Percentiles rank a stretch among this genome's conserved stretches.
phyloP scores from a whole-genome alignment of 2,888 invertebrate species.

The Crematogaster levior region DNA sequence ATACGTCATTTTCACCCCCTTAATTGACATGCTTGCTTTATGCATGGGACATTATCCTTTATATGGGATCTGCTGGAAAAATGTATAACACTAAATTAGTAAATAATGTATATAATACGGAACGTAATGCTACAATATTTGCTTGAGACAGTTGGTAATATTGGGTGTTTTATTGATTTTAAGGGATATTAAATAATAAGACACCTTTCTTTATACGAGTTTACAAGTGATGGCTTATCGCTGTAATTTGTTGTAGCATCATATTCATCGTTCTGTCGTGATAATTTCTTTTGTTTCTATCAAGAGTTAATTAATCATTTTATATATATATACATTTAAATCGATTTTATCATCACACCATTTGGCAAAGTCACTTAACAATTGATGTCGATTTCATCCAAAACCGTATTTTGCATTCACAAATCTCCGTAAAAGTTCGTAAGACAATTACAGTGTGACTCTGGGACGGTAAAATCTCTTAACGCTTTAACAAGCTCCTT shows the following conservation, averaged over 20 bases:
- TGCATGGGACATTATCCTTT: slow-evolving; percentile 13
- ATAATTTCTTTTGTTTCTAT: background rate
- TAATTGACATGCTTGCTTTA: slow-evolving; percentile 39
- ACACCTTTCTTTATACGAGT: background rate
- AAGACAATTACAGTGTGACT: slow-evolving; percentile 20
- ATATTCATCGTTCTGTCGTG: background rate
- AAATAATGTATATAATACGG: background rate
- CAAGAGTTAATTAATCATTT: background rate
- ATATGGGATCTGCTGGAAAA: background rate
- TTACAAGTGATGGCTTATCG: background rate
- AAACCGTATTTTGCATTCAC: background rate
- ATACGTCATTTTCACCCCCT: slow-evolving; percentile 42
- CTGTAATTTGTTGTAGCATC: background rate
- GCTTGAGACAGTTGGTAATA: background rate
- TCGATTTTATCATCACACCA: background rate
- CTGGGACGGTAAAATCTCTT: slow-evolving; percentile 31
- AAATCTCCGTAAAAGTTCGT: background rate
- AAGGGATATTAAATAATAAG: background rate
- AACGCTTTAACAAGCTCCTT: slow-evolving; percentile 45
- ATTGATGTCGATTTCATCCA: background rate
- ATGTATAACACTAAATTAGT: background rate
- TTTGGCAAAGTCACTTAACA: background rate
- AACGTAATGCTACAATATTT: background rate
- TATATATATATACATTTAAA: background rate
- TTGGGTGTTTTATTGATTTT: background rate